A percentile compares a stretch with the other conserved stretches of the same genome.
Conservation (phyloP, 2,113 vertebrate genomes). For the Hippolais icterina region DNA sequence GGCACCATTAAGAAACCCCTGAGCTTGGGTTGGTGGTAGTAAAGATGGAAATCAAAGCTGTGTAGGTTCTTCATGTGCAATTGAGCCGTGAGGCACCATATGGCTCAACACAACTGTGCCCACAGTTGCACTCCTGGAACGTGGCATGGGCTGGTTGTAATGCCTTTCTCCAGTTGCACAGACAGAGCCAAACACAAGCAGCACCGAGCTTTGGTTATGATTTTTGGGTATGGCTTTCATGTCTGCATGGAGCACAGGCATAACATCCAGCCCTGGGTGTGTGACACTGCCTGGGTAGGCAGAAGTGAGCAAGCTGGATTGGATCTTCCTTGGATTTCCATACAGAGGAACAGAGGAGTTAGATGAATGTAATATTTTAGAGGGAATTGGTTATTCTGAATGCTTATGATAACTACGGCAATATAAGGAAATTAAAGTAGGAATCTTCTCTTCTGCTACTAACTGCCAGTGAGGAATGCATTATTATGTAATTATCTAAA, state of each 20-base stretch:
- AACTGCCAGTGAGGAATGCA: background rate
- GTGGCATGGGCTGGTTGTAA: background rate
- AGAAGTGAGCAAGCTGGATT: background rate
- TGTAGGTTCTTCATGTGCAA: background rate
- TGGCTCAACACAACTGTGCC: background rate
- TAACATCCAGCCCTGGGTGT: background rate
- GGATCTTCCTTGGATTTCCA: background rate
- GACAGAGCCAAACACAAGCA: background rate
- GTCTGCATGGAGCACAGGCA: background rate
- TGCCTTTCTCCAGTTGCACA: background rate
- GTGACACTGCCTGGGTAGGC: background rate
- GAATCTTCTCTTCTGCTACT: background rate
- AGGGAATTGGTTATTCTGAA: background rate
- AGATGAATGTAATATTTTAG: background rate
- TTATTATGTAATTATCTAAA: background rate
- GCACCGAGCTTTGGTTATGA: background rate
- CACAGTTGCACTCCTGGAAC: accelerated
- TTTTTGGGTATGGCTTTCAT: background rate
- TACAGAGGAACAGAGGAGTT: background rate
- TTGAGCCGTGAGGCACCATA: accelerated
- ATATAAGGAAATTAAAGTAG: background rate
- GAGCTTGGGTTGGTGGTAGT: background rate
- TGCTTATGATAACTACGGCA: background rate
- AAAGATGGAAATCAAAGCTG: background rate
- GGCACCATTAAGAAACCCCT: background rate